A percentile compares a stretch with the other conserved stretches of the same genome.
Evolutionary conservation across 1,140 invertebrate genomes (phyloP).

Genomic region (Lysiphlebus fabarum): DNA sequence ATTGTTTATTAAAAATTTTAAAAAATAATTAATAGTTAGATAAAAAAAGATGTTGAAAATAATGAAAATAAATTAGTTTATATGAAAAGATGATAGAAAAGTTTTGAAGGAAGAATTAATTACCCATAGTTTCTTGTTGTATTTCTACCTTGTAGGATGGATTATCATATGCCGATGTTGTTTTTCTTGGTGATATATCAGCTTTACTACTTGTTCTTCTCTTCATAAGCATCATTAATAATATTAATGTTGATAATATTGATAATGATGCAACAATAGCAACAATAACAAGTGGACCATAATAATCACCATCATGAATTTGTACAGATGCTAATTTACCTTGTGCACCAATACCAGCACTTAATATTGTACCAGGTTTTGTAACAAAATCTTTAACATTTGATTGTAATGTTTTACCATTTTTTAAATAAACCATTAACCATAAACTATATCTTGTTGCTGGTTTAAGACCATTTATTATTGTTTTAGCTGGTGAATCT

Average conservation of each 20-base stretch:
- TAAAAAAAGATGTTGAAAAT: constrained; percentile 4
- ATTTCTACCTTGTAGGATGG: constrained; percentile 91
- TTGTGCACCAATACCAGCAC: constrained; percentile 56
- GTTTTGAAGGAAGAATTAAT: constrained; percentile 44
- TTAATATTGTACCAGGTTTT: constrained; percentile 65
- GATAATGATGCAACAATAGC: constrained; percentile 82
- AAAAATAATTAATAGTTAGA: neutral
- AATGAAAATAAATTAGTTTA: too few relatives aligned
- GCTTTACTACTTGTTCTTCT: constrained; percentile 65
- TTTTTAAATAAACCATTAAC: constrained; percentile 83
- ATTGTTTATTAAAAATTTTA: too few relatives aligned
- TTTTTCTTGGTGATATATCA: constrained; percentile 65
- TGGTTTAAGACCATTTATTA: constrained; percentile 72
- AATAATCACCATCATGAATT: constrained; percentile 70
- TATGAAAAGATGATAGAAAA: constrained; percentile 6
- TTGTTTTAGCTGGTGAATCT: constrained; percentile 68
- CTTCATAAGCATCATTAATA: constrained; percentile 75
- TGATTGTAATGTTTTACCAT: constrained; percentile 83
- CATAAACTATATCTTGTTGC: constrained; percentile 80
- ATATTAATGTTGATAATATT: constrained; percentile 73
- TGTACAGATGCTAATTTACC: constrained; percentile 63
- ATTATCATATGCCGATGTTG: constrained; percentile 84
- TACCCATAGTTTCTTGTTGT: constrained; percentile 88
- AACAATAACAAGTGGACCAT: constrained; percentile 80
- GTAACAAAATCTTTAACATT: constrained; percentile 86